Evolutionary conservation across 2,113 vertebrate genomes (phyloP).

Genomic region (Seriola rivoliana): DNA sequence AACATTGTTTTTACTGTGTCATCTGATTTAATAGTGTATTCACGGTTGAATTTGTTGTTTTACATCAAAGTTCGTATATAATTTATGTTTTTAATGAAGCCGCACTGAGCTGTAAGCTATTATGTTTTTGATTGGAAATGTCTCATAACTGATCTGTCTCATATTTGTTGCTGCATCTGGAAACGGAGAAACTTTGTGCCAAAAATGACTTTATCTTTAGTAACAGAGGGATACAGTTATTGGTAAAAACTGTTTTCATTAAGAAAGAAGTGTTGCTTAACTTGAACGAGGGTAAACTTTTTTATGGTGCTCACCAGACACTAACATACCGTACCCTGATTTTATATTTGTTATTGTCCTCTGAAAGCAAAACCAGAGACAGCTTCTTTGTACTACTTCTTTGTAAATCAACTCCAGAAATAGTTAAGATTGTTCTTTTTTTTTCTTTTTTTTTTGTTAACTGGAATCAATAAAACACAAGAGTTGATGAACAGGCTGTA

Average conservation of each 20-base stretch:
- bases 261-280: constrained; percentile 28
- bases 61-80: constrained; percentile 30
- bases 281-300: constrained; percentile 14
- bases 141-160: constrained; percentile 37
- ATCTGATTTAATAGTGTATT: constrained; percentile 14
- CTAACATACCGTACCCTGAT: neutral
- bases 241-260: constrained; percentile 47
- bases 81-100: constrained; percentile 48
- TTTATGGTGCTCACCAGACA: neutral
- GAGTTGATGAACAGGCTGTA: constrained; percentile 37
- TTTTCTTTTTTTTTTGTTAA: constrained; percentile 20
- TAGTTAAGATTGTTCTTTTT: neutral
- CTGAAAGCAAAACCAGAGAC: constrained; percentile 9
- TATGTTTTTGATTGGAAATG: constrained; percentile 42
- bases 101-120: constrained; percentile 39
- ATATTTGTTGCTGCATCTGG: constrained; percentile 44
- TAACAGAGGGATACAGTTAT: constrained; percentile 42
- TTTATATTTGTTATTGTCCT: constrained; percentile 9
- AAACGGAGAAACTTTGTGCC: constrained; percentile 32
- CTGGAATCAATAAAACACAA: constrained; percentile 17
- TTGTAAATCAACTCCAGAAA: constrained; percentile 11
- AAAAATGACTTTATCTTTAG: constrained; percentile 57
- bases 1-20: constrained; percentile 25
- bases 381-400: constrained; percentile 1
- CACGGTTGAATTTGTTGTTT: constrained; percentile 13